Conservation (phyloP, 2,113 vertebrate genomes). For the Vombatus ursinus region DNA sequence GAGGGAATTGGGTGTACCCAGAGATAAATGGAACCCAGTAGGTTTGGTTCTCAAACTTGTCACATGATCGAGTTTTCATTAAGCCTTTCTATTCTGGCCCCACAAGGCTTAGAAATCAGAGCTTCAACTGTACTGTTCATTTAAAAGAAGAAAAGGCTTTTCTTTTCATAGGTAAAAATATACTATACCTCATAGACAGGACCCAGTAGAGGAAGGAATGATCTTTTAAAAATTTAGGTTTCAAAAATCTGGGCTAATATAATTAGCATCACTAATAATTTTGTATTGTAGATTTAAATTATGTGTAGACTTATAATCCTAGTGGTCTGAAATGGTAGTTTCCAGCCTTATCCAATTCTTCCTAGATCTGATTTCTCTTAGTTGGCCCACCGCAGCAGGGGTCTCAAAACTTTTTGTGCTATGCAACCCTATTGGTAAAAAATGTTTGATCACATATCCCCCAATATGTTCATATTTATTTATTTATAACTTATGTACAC, state of each 20-base stretch:
- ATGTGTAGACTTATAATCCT: neutral
- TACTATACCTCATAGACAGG: neutral
- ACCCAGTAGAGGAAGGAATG: neutral
- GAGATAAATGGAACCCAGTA: neutral
- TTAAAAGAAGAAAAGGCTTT: neutral
- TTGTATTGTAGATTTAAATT: neutral
- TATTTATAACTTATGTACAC: neutral
- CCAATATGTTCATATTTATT: neutral
- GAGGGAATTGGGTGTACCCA: neutral
- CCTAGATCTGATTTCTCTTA: neutral
- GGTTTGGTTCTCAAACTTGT: neutral
- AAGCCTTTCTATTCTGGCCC: neutral
- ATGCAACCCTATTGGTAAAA: neutral
- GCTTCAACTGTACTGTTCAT: neutral
- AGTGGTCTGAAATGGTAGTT: neutral
- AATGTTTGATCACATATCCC: neutral
- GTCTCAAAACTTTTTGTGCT: neutral
- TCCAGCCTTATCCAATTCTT: neutral
- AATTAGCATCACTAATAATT: neutral
- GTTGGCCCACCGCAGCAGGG: neutral
- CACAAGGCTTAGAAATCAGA: slow-evolving; percentile 22
- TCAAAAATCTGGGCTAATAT: neutral
- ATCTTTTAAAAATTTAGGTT: neutral
- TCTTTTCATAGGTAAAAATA: slow-evolving; percentile 15
- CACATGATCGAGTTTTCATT: neutral